Conservation (phyloP, 2,113 vertebrate genomes). For the Prionailurus viverrinus region DNA sequence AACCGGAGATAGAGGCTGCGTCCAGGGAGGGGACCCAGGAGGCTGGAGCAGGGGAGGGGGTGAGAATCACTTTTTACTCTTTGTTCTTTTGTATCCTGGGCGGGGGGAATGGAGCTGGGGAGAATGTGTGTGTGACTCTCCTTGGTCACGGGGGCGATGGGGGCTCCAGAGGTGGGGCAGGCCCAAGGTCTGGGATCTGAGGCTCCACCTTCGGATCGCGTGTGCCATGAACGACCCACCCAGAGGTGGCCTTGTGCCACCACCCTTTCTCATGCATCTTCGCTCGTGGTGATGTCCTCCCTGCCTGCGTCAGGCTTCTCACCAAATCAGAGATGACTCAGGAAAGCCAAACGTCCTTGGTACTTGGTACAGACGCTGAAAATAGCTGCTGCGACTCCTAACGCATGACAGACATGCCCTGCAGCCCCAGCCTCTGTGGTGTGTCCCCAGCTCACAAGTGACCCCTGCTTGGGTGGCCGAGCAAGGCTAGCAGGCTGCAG, state of each 20-base stretch:
- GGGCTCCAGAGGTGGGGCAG: background rate
- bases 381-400: background rate
- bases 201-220: no score
- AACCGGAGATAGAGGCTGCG: background rate
- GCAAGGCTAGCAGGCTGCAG: rapidly evolving
- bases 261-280: background rate
- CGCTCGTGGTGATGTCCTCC: background rate
- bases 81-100: background rate
- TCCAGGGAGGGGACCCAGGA: no score
- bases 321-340: background rate
- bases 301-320: background rate
- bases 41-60: background rate
- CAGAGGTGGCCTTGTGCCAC: rapidly evolving
- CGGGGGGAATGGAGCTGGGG: background rate
- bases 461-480: background rate
- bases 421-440: background rate
- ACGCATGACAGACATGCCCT: background rate
- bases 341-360: background rate
- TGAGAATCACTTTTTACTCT: background rate
- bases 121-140: rapidly evolving
- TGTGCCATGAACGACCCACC: rapidly evolving
- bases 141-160: rapidly evolving
- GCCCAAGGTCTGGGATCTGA: background rate
- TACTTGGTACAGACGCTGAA: background rate
- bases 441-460: background rate